These are phyloP conservation scores for Protobothrops flavoviridis DNA, from an alignment of 2,113 vertebrate genomes.

Conservation along the genomic window DNA sequence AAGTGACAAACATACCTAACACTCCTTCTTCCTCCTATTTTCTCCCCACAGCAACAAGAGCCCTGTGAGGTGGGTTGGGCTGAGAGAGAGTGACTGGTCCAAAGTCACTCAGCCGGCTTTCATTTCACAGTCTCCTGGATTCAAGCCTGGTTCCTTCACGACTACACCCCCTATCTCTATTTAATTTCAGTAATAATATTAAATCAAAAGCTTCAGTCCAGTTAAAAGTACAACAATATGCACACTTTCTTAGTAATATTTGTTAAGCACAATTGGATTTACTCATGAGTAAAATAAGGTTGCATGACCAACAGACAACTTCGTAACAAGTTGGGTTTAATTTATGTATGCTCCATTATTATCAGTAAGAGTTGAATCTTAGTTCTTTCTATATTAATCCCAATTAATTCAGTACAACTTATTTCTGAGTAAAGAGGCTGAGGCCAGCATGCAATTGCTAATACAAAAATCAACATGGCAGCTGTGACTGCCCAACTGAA, in stretches of 20 bases:
- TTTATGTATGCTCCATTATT: not conserved
- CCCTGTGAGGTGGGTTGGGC: not conserved
- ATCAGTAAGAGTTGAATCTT: not conserved
- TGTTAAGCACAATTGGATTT: not conserved
- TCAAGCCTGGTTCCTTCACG: not conserved
- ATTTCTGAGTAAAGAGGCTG: not conserved
- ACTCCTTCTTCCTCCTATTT: not conserved
- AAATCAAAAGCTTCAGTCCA: not conserved
- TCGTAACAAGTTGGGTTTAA: not conserved
- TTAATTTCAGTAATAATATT: not conserved
- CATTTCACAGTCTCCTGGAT: no score
- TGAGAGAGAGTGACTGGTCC: not conserved
- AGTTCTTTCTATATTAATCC: not conserved
- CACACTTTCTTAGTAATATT: not conserved
- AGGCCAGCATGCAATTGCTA: not conserved
- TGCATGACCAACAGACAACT: not conserved
- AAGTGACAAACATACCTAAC: not conserved
- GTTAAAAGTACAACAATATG: not conserved
- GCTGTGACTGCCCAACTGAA: not conserved
- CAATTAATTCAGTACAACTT: not conserved
- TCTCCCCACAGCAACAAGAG: not conserved
- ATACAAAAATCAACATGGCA: not conserved
- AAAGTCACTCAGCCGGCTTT: no score
- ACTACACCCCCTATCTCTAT: not conserved
- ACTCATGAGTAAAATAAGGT: not conserved